A percentile compares a stretch with the other conserved stretches of the same genome.
Evolutionary conservation across 30 jellyfish, hydroid and myxozoan species (phyloP).

Genomic region (Pseudorhiza aurosa): DNA sequence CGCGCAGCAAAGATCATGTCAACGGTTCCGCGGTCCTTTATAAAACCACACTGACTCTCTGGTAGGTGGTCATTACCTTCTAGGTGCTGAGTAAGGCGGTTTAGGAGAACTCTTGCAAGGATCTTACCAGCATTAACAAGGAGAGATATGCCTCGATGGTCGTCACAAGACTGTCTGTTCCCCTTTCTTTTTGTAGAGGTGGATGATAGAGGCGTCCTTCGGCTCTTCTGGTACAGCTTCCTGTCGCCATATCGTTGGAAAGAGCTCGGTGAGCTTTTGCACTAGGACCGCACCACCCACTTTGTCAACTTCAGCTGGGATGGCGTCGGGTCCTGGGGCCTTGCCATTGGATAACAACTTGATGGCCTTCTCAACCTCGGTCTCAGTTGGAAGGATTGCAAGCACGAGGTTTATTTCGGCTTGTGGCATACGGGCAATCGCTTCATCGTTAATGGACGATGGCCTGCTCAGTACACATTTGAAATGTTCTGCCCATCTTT

Average conservation of each 20-base stretch:
- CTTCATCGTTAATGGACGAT: neutral
- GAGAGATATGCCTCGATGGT: conserved; percentile 55
- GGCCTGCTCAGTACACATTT: conserved; percentile 6
- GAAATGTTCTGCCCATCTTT: conserved; percentile 32
- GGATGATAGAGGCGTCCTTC: conserved; percentile 39
- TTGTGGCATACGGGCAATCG: neutral
- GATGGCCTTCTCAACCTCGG: neutral
- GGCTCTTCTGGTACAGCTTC: conserved; percentile 20
- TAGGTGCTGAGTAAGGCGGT: neutral
- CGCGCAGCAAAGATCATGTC: conserved; percentile 58
- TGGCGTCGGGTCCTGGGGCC: conserved; percentile 21
- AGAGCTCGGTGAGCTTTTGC: neutral
- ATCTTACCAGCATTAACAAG: conserved; percentile 45
- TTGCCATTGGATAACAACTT: neutral
- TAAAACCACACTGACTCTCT: conserved; percentile 51
- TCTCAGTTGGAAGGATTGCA: neutral
- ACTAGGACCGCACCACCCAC: neutral
- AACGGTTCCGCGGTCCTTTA: conserved; percentile 31
- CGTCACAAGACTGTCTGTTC: conserved; percentile 11
- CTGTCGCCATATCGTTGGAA: neutral
- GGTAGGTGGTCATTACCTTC: conserved; percentile 51
- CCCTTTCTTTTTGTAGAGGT: conserved; percentile 19
- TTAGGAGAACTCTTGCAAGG: conserved; percentile 28
- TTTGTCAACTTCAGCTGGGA: conserved; percentile 27
- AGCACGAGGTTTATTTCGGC: neutral